Evolutionary conservation across 37 sponge, comb jelly and placozoan genomes (phyloP), one percentile per base, ranked within the genome.

Genomic region (Tethya wilhelma): DNA sequence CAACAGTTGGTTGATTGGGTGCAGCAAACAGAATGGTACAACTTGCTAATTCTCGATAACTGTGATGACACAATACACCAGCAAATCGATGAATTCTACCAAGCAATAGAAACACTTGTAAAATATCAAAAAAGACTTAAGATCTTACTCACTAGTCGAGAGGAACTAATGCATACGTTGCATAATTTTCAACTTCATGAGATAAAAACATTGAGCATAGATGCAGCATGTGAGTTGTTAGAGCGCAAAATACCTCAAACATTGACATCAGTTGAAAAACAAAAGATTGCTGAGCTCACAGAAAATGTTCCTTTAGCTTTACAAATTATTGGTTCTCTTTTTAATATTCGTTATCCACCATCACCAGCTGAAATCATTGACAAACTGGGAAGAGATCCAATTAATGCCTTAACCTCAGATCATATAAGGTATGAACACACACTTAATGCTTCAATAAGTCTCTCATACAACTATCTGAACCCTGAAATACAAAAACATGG

Each of bases 281-380:
- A 62, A 72, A 23, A 62, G 26, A 82, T 82, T 38, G 82, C 82
- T 60, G 31, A 62, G 0, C 38, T 45, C 25, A 71, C 72, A 41
- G 82, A 64, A 41, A 82, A 71, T 62, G 82, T 72, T 29, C 82
- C 82, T 41, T 44, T 82, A 17, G 82, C 82, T 20, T 66, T 82
- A 7, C 72, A 73, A 2, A 66, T 82, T 2, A 44, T 82, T 41
- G 82, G 64, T 6, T 42, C 82, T 28, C 38, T 82, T 49, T 49
- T 49, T 11, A 46, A 29, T 7, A 9, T 37, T 8, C 62, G 39
- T 31, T 7, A 65, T 44, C 62, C 65, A 28, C 73, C 64, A 7
- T 36, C 84, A 33, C 75, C 75, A 38, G 37, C 22, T n/a, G 14
- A 23, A 38, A 28, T 83, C 3, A 64, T 73, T 22, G 37, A 38